phyloP scores from a whole-genome alignment of 2,113 vertebrate species.

The Mesembrinibis cayennensis region DNA sequence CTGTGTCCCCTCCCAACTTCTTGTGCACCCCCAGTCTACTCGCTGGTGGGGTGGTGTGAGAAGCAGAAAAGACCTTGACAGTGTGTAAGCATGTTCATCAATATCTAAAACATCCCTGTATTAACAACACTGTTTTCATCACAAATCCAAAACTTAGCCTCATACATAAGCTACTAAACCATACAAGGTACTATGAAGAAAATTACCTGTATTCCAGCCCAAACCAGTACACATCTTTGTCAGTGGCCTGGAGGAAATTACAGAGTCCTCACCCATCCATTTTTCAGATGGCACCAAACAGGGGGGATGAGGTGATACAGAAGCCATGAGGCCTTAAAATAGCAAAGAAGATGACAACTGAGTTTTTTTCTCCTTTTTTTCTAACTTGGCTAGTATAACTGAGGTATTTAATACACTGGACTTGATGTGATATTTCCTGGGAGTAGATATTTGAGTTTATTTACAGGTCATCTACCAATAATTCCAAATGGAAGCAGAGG shows the following conservation, averaged over 20 bases:
- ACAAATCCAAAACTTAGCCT: not conserved
- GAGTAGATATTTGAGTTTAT: not conserved
- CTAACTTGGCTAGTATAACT: not conserved
- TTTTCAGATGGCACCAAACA: not conserved
- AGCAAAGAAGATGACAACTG: not conserved
- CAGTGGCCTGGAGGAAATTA: not conserved
- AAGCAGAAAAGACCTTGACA: not conserved
- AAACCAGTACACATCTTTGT: not conserved
- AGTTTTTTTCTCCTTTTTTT: not conserved
- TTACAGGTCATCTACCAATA: not conserved
- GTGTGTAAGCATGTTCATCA: not conserved
- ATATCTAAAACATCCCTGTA: not conserved
- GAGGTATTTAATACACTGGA: not conserved
- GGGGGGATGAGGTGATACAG: not conserved
- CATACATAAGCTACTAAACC: not conserved
- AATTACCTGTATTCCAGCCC: not conserved
- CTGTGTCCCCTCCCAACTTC: not conserved
- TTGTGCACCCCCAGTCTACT: not conserved
- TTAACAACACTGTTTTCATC: not conserved
- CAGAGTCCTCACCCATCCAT: not conserved
- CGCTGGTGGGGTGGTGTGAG: fast-evolving
- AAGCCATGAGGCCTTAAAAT: not conserved
- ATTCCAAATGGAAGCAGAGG: not conserved
- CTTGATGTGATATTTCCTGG: not conserved
- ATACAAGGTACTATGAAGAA: not conserved